Conservation (phyloP, 1,140 invertebrate genomes). For the Aporrectodea caliginosa region DNA sequence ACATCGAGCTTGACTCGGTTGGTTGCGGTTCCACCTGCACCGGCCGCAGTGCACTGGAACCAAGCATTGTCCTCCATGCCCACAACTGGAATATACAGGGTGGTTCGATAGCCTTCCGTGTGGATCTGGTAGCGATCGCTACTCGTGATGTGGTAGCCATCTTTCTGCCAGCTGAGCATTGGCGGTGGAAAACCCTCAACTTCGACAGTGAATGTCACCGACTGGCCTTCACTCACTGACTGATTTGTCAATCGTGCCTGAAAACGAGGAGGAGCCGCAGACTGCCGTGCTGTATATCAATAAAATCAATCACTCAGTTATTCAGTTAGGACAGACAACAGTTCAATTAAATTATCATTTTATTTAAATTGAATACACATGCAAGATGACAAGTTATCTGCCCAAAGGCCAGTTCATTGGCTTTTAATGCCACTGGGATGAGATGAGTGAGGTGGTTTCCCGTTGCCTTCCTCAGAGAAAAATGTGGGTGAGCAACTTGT, state of each 20-base stretch:
- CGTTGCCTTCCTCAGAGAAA: too few relatives aligned
- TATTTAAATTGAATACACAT: too few relatives aligned
- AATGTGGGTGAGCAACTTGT: too few relatives aligned
- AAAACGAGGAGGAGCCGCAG: constrained; percentile 90
- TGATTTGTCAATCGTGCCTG: constrained; percentile 87
- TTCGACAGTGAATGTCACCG: constrained; percentile 79
- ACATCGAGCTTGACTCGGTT: constrained; percentile 83
- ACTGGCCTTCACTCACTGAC: constrained; percentile 85
- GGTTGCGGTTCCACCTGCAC: constrained; percentile 89
- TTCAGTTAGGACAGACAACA: too few relatives aligned
- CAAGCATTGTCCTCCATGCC: constrained; percentile 83
- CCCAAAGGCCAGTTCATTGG: too few relatives aligned
- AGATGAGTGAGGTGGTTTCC: too few relatives aligned
- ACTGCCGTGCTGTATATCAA: constrained; percentile 59
- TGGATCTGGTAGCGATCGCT: constrained; percentile 64
- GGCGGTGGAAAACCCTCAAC: constrained; percentile 89
- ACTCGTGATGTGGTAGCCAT: constrained; percentile 38
- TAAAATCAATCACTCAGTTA: background rate
- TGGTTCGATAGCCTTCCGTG: constrained; percentile 74
- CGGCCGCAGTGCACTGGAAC: constrained; percentile 96
- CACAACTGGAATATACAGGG: constrained; percentile 78
- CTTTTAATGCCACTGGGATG: too few relatives aligned
- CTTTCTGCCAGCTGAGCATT: constrained; percentile 93
- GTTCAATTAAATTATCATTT: too few relatives aligned
- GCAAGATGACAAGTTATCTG: too few relatives aligned